A percentile compares a stretch with the other conserved stretches of the same genome.
These are phyloP conservation scores for Aleadryas rufinucha DNA, from an alignment of 2,113 vertebrate genomes.

Conservation along the genomic window DNA sequence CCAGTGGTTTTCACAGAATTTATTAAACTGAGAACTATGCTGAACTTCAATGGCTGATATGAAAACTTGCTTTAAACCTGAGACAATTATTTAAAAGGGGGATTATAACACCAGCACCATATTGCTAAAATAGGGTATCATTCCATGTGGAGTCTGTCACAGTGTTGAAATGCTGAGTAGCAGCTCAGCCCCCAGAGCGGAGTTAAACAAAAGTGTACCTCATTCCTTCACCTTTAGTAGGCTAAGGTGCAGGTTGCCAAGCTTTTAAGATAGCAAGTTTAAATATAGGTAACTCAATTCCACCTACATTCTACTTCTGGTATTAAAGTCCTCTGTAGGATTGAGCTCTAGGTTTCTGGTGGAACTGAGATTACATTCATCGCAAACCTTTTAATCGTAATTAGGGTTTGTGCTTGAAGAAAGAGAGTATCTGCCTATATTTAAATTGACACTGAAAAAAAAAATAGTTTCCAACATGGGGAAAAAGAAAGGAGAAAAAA, in stretches of 20 bases:
- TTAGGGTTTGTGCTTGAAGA: not conserved
- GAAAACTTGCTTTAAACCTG: not conserved
- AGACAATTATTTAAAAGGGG: not conserved
- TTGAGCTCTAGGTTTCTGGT: not conserved
- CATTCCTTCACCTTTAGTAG: not conserved
- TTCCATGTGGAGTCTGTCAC: not conserved
- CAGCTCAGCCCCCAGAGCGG: not conserved
- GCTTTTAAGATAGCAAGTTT: not conserved
- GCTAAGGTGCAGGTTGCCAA: not conserved
- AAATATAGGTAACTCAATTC: constrained; percentile 12
- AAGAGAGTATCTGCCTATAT: not conserved
- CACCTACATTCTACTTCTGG: not conserved
- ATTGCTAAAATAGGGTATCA: not conserved
- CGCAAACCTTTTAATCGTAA: not conserved
- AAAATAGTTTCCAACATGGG: not conserved
- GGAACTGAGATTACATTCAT: not conserved
- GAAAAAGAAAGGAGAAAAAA: no score
- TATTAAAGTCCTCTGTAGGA: not conserved
- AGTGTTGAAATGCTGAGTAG: not conserved
- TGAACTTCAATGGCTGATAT: not conserved
- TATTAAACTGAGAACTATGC: not conserved
- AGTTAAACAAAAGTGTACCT: not conserved
- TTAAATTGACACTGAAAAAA: not conserved
- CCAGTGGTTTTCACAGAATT: not conserved
- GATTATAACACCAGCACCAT: not conserved